These are phyloP conservation scores for Gymnoscopelus microlampas DNA, from an alignment of 2,797 vertebrate genomes.

Conservation along the genomic window DNA sequence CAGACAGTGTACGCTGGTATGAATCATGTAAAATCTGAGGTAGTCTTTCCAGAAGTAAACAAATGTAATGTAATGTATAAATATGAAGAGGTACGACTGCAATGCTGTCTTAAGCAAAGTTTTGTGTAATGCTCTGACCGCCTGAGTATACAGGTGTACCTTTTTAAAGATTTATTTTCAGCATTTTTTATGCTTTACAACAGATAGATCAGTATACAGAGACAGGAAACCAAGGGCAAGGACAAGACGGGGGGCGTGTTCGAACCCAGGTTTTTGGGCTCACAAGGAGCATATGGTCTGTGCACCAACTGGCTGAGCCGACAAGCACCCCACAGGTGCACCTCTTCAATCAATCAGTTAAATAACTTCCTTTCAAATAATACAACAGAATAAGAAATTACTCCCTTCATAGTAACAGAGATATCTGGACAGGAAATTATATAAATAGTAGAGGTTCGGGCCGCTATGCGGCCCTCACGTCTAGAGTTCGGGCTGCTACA, in stretches of 20 bases:
- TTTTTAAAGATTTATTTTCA: no score
- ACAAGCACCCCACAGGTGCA: slow-evolving; percentile 14
- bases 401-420: slow-evolving; percentile 68
- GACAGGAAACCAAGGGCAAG: slow-evolving; percentile 8
- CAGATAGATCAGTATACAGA: slow-evolving; percentile 30
- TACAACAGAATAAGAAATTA: slow-evolving; percentile 25
- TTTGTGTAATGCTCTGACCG: slow-evolving; percentile 48
- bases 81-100: slow-evolving; percentile 31
- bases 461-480: no score
- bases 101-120: slow-evolving; percentile 43
- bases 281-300: no score
- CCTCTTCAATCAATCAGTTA: neutral
- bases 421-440: slow-evolving; percentile 20
- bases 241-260: no score
- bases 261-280: no score
- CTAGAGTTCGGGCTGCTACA: no score
- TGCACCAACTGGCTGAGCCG: neutral
- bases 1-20: neutral
- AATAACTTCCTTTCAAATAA: slow-evolving; percentile 21
- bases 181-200: no score
- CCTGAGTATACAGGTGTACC: neutral
- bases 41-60: slow-evolving; percentile 57
- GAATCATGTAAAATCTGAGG: slow-evolving; percentile 55
- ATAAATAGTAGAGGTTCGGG: no score
- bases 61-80: slow-evolving; percentile 18